phyloP scores from a whole-genome alignment of 2,888 invertebrate genomes.

The Drosophila sordidula region DNA sequence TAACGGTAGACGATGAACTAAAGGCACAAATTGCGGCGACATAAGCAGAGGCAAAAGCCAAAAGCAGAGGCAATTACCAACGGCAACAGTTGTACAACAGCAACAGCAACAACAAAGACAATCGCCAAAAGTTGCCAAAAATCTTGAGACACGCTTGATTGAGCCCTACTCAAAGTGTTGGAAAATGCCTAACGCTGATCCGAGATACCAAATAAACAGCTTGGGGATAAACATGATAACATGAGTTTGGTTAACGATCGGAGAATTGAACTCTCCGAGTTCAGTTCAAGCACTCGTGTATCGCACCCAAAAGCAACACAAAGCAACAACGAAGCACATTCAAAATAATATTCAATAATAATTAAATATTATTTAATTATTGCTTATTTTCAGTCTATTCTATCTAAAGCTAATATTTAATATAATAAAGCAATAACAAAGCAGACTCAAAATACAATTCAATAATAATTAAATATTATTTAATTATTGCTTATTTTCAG shows the following conservation, averaged over 20 bases:
- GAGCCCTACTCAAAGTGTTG: slow-evolving; percentile 20
- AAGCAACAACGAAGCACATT: slow-evolving; percentile 4
- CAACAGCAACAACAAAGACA: slow-evolving; percentile 35
- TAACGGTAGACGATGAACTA: slow-evolving; percentile 55
- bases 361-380: too few species aligned
- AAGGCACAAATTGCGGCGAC: slow-evolving; percentile 55
- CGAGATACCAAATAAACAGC: slow-evolving; percentile 4
- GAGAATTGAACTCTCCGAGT: not conserved
- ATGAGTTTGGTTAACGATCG: slow-evolving; percentile 9
- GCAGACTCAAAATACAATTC: too few species aligned
- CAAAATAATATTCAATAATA: not conserved
- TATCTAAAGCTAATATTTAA: too few species aligned
- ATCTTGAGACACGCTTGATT: slow-evolving; percentile 51
- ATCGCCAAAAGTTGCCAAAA: slow-evolving; percentile 44
- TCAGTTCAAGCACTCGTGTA: slow-evolving; percentile 7
- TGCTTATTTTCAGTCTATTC: too few species aligned
- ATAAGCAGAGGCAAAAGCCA: slow-evolving; percentile 33
- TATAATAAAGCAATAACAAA: too few species aligned
- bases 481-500: too few species aligned
- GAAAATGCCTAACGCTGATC: slow-evolving; percentile 2
- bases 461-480: too few species aligned
- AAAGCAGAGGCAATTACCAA: slow-evolving; percentile 50
- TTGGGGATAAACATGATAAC: slow-evolving; percentile 28
- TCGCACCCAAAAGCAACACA: slow-evolving; percentile 11
- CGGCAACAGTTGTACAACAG: slow-evolving; percentile 48